phyloP scores from a whole-genome alignment of 2,888 invertebrate species.

The Achlya flavicornis region DNA sequence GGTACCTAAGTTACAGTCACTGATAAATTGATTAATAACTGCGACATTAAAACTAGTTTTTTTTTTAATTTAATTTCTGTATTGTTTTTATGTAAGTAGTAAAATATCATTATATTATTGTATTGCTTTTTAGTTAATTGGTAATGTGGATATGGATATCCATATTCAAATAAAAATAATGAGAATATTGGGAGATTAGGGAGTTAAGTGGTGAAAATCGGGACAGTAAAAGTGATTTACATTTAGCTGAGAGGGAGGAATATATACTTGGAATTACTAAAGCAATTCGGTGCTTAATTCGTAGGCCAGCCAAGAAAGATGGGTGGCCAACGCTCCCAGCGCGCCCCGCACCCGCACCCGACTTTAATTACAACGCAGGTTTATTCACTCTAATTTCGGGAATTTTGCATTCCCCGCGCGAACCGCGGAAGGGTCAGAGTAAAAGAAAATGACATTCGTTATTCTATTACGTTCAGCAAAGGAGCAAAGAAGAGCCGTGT shows the following conservation, averaged over 20 bases:
- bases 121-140: too few species aligned
- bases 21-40: too few species aligned
- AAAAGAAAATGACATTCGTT: slow-evolving; percentile 84
- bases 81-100: too few species aligned
- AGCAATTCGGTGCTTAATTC: slow-evolving; percentile 83
- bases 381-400: slow-evolving; percentile 82
- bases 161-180: slow-evolving; percentile 30
- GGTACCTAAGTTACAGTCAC: too few species aligned
- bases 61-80: too few species aligned
- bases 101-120: too few species aligned
- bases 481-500: slow-evolving; percentile 67
- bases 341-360: slow-evolving; percentile 64
- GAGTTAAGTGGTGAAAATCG: slow-evolving; percentile 71
- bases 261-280: slow-evolving; percentile 80
- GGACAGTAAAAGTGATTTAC: slow-evolving; percentile 82
- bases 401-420: slow-evolving; percentile 81
- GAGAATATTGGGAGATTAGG: slow-evolving; percentile 61
- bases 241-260: slow-evolving; percentile 77
- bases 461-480: slow-evolving; percentile 80
- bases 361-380: slow-evolving; percentile 82
- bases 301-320: slow-evolving; percentile 81
- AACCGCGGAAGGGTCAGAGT: slow-evolving; percentile 81
- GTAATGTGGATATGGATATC: slow-evolving; percentile 34
- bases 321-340: slow-evolving; percentile 66
- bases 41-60: too few species aligned